Percentiles rank a stretch among this genome's conserved stretches.
Evolutionary conservation across 2,113 vertebrate species (phyloP).

Genomic region (Coregonus clupeaformis): DNA sequence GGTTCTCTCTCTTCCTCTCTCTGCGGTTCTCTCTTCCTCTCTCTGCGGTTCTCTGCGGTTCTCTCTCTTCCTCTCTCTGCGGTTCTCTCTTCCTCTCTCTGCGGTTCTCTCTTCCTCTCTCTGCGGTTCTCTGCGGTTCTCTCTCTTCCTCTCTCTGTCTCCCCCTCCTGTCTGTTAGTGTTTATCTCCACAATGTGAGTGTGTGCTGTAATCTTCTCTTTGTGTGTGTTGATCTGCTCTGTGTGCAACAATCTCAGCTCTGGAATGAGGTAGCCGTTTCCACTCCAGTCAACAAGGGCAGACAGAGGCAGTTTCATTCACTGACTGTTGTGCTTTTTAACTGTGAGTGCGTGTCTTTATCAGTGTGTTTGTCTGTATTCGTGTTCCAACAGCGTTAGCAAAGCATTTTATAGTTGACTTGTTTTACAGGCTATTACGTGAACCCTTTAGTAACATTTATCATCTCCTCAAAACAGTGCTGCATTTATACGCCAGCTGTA

Average conservation of each 20-base stretch:
- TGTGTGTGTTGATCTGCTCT: slow-evolving; percentile 52
- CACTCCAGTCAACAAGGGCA: too few relatives aligned
- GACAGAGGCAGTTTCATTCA: too few relatives aligned
- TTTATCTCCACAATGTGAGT: slow-evolving; percentile 71
- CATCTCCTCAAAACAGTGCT: slow-evolving; percentile 50
- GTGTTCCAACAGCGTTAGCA: slow-evolving; percentile 21
- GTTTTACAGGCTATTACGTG: slow-evolving; percentile 37
- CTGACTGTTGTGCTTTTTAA: too few relatives aligned
- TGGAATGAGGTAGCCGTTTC: background rate
- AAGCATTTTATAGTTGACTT: slow-evolving; percentile 24
- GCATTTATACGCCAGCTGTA: slow-evolving; percentile 46
- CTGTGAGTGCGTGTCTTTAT: background rate
- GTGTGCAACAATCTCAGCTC: slow-evolving; percentile 58
- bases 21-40: too few relatives aligned
- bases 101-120: slow-evolving; percentile 56
- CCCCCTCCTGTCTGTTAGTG: slow-evolving; percentile 36
- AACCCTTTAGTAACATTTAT: slow-evolving; percentile 28
- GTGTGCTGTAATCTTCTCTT: slow-evolving; percentile 42
- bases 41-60: too few relatives aligned
- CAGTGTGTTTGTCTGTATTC: slow-evolving; percentile 7
- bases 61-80: too few relatives aligned
- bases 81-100: slow-evolving; percentile 61
- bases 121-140: slow-evolving; percentile 34
- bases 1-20: too few relatives aligned
- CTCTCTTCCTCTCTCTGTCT: slow-evolving; percentile 55